Evolutionary conservation across 2,797 vertebrate genomes (phyloP), one percentile per base, ranked within the genome.

Genomic region (Thripadectes ignobilis): DNA sequence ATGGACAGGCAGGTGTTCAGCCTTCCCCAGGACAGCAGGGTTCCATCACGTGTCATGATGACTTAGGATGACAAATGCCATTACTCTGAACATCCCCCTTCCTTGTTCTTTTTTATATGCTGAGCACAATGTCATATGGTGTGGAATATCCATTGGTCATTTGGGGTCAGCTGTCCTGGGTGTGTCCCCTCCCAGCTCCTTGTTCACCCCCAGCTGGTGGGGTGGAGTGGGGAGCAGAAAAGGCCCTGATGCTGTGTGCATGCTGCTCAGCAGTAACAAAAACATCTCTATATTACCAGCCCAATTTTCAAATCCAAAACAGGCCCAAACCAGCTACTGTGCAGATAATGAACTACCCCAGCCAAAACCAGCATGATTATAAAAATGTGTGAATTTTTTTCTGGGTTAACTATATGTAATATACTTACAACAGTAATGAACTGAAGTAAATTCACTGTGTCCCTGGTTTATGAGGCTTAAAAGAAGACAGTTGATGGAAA

Each of bases 401-500:
- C n/a, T 49, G 11, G 8, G 52, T 73, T 86, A 78, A 69, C 30
- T 81, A 2, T 43, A 5, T 29, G 24, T 54, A 55, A 49, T 41
- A 48, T 30, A 52, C 26, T 88, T 67, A 26, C 0, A 8, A 6
- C 17, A 43, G 29, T 52, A 73, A 62, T 22, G 43, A 92, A 73
- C 36, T 66, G 62, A 45, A 88, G 22, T 89, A 89, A 89, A 75
- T 62, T 90, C 51, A 27, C 52, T 41, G 32, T 51, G 38, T 59
- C 14, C 19, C 32, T 76, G 21, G 21, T 81, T 86, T 90, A 62
- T 59, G 83, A 86, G 26, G n/a, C 55, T 86, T 80, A 46, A 73
- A 88, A 75, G 39, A 67, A 27, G 43, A 72, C n/a, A 52, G 72
- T 59, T 79, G 62, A 88, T 91, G 46, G 59, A 52, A 62, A 51